phyloP scores from a whole-genome alignment of 37 sponge, comb jelly and placozoan species.

The Dysidea cf. avara region DNA sequence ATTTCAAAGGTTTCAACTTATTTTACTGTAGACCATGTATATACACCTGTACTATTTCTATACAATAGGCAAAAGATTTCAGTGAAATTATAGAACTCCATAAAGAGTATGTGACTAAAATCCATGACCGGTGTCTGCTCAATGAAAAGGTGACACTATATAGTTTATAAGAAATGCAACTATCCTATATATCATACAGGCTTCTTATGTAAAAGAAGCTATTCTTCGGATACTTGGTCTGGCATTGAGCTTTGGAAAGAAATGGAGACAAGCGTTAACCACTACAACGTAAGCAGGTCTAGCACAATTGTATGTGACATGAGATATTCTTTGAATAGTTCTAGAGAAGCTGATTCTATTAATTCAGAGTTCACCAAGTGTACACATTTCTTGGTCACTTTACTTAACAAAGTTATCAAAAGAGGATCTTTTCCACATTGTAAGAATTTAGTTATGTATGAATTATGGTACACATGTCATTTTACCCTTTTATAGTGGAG shows the following conservation, averaged over 20 bases:
- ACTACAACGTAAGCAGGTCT: slow-evolving; percentile 16
- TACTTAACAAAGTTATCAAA: slow-evolving; percentile 39
- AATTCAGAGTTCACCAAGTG: slow-evolving; percentile 58
- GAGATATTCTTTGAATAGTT: no score
- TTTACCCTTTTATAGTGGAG: slow-evolving; percentile 43
- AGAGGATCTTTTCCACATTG: slow-evolving; percentile 68
- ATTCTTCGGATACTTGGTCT: slow-evolving; percentile 40
- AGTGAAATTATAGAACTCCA: slow-evolving; percentile 42
- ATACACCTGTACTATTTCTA: background rate
- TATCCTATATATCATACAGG: slow-evolving; percentile 23
- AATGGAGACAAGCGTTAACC: slow-evolving; percentile 40
- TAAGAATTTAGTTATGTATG: slow-evolving; percentile 15
- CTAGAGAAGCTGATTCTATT: slow-evolving; percentile 19
- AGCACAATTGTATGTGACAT: background rate
- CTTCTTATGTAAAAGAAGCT: slow-evolving; percentile 52
- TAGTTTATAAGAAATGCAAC: background rate
- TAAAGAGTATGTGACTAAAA: slow-evolving; percentile 18
- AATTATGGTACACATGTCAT: background rate
- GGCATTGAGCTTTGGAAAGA: slow-evolving; percentile 32
- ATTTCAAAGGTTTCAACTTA: slow-evolving; percentile 6
- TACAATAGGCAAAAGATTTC: slow-evolving; percentile 36
- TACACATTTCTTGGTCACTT: slow-evolving; percentile 57
- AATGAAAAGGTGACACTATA: slow-evolving; percentile 38
- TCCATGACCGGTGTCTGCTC: slow-evolving; percentile 63
- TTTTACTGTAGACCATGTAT: background rate